Evolutionary conservation across 2,888 invertebrate genomes (phyloP).

Genomic region (Adelphocoris suturalis): DNA sequence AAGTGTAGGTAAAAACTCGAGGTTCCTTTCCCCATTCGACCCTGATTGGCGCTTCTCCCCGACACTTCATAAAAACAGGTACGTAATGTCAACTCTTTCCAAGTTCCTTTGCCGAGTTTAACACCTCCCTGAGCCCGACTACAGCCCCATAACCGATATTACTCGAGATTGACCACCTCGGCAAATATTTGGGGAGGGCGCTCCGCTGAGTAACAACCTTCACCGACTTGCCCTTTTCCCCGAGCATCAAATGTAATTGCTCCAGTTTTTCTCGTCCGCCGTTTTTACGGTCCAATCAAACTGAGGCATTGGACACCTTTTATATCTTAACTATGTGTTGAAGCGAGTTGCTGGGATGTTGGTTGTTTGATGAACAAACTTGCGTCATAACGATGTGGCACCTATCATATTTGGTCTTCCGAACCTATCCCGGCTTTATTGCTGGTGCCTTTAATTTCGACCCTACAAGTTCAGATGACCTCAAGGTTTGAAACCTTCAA

Average conservation of each 20-base stretch:
- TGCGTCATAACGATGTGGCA: slow-evolving; percentile 17
- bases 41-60: slow-evolving; percentile 38
- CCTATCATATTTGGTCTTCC: background rate
- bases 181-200: slow-evolving; percentile 58
- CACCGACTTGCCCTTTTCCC: background rate
- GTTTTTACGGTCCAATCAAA: slow-evolving; percentile 67
- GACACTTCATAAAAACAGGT: slow-evolving; percentile 50
- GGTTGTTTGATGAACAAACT: slow-evolving; percentile 16
- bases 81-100: slow-evolving; percentile 21
- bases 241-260: slow-evolving; percentile 70
- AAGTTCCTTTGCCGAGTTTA: slow-evolving; percentile 11
- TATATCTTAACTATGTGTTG: background rate
- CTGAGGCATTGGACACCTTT: slow-evolving; percentile 19
- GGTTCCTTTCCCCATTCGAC: background rate
- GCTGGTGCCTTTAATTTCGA: background rate
- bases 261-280: slow-evolving; percentile 61
- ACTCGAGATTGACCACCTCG: slow-evolving; percentile 63
- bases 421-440: background rate
- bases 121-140: background rate
- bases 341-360: background rate
- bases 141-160: slow-evolving; percentile 44
- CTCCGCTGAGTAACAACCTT: slow-evolving; percentile 17
- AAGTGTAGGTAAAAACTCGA: slow-evolving; percentile 4
- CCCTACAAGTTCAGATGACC: no score
- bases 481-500: no score